Evolutionary conservation across 2,113 vertebrate species (phyloP).

Genomic region (Cryptotis parvus): DNA sequence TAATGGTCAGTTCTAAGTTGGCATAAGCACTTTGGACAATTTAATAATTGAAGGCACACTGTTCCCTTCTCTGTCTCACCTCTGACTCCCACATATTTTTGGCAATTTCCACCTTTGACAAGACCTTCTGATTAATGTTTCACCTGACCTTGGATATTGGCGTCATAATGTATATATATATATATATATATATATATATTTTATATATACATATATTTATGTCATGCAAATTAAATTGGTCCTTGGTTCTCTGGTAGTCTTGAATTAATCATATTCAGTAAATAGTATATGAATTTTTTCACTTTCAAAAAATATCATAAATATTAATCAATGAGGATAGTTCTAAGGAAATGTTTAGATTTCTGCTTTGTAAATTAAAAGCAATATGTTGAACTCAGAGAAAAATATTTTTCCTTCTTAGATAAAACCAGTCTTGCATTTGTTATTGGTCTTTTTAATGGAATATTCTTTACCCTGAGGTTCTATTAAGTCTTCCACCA

Average conservation of each 20-base stretch:
- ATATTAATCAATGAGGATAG: not conserved
- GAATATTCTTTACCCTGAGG: constrained; percentile 1
- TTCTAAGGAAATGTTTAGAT: not conserved
- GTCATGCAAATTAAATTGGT: too few relatives aligned
- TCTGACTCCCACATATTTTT: too few relatives aligned
- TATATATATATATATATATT: too few relatives aligned
- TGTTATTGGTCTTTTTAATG: constrained; percentile 45
- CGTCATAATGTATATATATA: too few relatives aligned
- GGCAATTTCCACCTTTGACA: too few relatives aligned
- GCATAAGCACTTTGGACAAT: too few relatives aligned
- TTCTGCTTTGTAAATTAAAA: constrained; percentile 60
- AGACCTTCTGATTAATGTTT: too few relatives aligned
- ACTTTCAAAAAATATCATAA: constrained; percentile 55
- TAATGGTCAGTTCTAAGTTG: too few relatives aligned
- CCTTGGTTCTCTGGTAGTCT: not conserved
- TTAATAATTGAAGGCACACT: too few relatives aligned
- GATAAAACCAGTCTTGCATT: constrained; percentile 45
- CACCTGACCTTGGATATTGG: too few relatives aligned
- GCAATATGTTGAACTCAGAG: constrained; percentile 45
- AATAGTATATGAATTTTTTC: constrained; percentile 39
- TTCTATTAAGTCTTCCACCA: constrained; percentile 38
- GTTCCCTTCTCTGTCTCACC: too few relatives aligned
- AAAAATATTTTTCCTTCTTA: constrained; percentile 20
- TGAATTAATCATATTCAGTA: constrained; percentile 54
- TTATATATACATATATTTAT: too few relatives aligned